Conservation (phyloP, 2,797 vertebrate genomes). For the Balearica regulorum region DNA sequence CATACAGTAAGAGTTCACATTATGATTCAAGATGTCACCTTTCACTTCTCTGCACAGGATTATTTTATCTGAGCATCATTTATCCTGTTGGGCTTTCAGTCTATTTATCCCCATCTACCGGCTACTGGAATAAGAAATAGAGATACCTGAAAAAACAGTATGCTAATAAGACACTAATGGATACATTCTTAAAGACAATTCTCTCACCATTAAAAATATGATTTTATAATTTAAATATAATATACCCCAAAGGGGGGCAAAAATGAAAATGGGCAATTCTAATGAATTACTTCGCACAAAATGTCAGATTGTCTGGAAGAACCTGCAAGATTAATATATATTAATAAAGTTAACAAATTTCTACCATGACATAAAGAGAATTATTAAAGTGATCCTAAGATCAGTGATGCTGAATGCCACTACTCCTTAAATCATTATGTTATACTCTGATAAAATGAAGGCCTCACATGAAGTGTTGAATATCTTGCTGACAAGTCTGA, state of each 20-base stretch:
- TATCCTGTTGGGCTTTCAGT: slow-evolving; percentile 48
- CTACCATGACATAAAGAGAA: neutral
- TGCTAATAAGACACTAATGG: neutral
- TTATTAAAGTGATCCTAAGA: slow-evolving; percentile 14
- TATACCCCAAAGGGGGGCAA: neutral
- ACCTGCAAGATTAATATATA: neutral
- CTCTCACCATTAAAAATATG: neutral
- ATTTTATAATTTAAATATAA: neutral
- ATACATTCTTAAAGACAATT: neutral
- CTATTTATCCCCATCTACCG: slow-evolving; percentile 45
- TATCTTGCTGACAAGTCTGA: neutral
- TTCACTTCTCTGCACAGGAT: slow-evolving; percentile 53
- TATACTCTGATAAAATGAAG: neutral
- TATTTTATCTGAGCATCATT: slow-evolving; percentile 35
- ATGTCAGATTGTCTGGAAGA: neutral
- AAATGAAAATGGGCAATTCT: neutral
- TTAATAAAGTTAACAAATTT: slow-evolving; percentile 23
- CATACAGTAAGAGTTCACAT: slow-evolving; percentile 32
- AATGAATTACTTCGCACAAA: slow-evolving; percentile 25
- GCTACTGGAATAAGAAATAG: slow-evolving; percentile 18
- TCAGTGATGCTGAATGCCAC: neutral
- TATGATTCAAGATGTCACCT: slow-evolving; percentile 41
- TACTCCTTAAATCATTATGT: slow-evolving; percentile 1
- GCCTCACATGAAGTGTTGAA: neutral
- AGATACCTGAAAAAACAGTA: neutral